These are phyloP conservation scores for Oreohelix idahoensis DNA, from an alignment of 1,140 invertebrate genomes.

Conservation along the genomic window DNA sequence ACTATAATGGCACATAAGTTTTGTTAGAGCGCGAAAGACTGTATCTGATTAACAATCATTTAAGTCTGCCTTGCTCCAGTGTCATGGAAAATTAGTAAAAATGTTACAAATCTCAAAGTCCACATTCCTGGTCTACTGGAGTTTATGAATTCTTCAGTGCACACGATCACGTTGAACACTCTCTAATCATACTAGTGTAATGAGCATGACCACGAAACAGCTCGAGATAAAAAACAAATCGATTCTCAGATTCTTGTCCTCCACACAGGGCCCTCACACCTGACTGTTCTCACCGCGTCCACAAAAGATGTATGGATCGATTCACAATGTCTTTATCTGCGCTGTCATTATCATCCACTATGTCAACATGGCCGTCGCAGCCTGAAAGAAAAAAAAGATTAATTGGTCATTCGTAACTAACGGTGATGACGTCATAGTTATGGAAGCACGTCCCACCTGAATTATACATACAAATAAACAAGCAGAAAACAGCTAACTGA, in stretches of 20 bases:
- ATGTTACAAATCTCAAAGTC: not conserved
- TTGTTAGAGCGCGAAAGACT: no score
- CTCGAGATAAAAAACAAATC: not conserved
- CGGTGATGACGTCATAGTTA: no score
- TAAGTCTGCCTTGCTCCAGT: not conserved
- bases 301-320: not conserved
- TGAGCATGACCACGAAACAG: not conserved
- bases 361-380: no score
- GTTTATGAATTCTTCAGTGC: no score
- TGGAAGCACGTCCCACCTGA: no score
- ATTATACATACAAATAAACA: no score
- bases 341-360: no score
- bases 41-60: no score
- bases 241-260: not conserved
- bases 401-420: no score
- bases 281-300: not conserved
- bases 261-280: not conserved
- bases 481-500: no score
- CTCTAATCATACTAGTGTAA: not conserved
- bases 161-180: not conserved
- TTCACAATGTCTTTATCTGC: not conserved
- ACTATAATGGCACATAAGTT: no score
- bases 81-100: not conserved
- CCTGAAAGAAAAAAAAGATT: no score
- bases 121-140: not conserved